phyloP scores from a whole-genome alignment of 1,140 invertebrate species.

The Heliconius congener region DNA sequence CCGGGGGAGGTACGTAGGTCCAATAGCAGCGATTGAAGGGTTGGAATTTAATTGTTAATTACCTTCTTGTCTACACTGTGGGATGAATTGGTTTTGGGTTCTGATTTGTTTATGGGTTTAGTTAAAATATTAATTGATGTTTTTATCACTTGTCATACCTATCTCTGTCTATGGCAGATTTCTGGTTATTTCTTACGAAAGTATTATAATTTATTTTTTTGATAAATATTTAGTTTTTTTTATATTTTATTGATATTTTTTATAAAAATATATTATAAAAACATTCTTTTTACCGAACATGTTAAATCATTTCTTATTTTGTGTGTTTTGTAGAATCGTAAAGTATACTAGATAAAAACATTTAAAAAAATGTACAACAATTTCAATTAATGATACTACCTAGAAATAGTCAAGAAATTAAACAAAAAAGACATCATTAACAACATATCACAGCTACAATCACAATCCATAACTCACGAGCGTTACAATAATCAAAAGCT shows the following conservation, averaged over 20 bases:
- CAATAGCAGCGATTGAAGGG: slow-evolving; percentile 44
- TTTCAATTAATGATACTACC: background rate
- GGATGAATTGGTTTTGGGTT: slow-evolving; percentile 45
- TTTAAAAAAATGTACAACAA: too few species aligned
- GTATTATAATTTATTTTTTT: too few species aligned
- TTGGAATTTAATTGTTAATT: slow-evolving; percentile 64
- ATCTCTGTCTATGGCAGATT: background rate
- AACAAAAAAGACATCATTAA: background rate
- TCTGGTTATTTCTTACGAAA: too few species aligned
- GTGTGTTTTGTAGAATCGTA: too few species aligned
- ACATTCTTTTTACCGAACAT: too few species aligned
- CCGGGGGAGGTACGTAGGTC: slow-evolving; percentile 46
- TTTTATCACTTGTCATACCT: background rate
- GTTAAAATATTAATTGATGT: background rate
- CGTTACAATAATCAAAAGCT: slow-evolving; percentile 7
- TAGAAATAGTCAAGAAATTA: background rate
- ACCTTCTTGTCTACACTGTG: slow-evolving; percentile 57
- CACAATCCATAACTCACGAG: slow-evolving; percentile 1
- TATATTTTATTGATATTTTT: too few species aligned
- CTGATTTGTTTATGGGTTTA: background rate
- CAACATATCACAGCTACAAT: slow-evolving; percentile 1
- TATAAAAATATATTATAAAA: too few species aligned
- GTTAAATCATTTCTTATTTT: too few species aligned
- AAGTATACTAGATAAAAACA: too few species aligned
- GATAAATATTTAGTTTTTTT: too few species aligned